Percentiles rank a stretch among this genome's conserved stretches.
These are phyloP conservation scores for Agapornis canus DNA, from an alignment of 2,797 vertebrate genomes.

Conservation along the genomic window DNA sequence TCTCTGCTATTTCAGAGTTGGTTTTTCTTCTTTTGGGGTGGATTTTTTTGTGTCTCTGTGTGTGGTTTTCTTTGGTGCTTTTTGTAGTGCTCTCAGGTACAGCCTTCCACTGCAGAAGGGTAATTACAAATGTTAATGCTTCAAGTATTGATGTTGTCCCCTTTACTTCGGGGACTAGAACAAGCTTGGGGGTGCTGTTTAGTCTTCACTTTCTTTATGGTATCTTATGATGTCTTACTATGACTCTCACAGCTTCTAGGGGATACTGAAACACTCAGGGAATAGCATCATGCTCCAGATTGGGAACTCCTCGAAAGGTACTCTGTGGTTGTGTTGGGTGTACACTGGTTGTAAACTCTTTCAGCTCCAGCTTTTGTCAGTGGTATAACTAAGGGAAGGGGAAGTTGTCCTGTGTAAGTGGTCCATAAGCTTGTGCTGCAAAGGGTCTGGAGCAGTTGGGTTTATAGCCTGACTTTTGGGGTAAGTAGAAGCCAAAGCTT, in stretches of 20 bases:
- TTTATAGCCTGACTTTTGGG: neutral
- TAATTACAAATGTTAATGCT: neutral
- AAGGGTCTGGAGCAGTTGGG: neutral
- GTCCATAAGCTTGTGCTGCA: neutral
- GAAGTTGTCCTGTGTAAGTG: neutral
- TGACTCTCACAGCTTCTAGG: neutral
- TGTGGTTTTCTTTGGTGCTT: neutral
- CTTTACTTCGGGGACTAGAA: neutral
- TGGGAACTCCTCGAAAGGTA: neutral
- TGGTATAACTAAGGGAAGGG: neutral
- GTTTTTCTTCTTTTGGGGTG: neutral
- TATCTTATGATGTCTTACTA: too few relatives aligned
- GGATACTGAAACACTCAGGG: neutral
- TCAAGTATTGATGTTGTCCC: neutral
- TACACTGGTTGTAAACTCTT: neutral
- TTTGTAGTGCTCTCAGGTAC: neutral
- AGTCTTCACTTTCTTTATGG: neutral
- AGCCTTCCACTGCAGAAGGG: neutral
- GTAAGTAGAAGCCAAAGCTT: neutral
- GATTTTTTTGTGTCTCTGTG: neutral
- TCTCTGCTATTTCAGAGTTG: neutral
- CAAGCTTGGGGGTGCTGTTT: neutral
- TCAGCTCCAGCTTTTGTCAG: neutral
- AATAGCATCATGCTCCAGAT: neutral
- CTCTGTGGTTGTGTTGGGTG: fast-evolving